Conservation (phyloP, 2,888 invertebrate species). For the Augiades crinisus region DNA sequence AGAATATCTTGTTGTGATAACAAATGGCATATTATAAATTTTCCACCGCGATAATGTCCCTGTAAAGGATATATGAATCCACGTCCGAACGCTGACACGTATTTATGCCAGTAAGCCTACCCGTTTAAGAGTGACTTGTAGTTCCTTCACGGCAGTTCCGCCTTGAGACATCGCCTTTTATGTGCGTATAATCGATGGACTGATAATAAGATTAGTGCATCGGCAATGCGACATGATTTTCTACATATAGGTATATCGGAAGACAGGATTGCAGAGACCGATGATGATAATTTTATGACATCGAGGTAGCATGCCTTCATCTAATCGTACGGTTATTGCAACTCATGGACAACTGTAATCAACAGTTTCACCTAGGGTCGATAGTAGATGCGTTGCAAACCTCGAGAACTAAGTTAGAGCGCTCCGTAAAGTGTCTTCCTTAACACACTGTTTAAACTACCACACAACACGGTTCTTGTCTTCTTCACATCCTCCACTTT, state of each 20-base stretch:
- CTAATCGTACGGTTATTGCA: too few species aligned
- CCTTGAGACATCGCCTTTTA: background rate
- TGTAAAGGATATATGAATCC: background rate
- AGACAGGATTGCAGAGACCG: background rate
- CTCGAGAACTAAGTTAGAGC: too few species aligned
- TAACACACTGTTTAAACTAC: too few species aligned
- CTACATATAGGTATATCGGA: background rate
- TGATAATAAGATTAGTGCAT: background rate
- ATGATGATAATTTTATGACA: too few species aligned
- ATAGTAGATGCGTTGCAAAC: too few species aligned
- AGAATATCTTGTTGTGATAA: slow-evolving; percentile 11
- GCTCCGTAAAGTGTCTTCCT: too few species aligned
- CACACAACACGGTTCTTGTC: too few species aligned
- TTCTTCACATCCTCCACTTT: too few species aligned
- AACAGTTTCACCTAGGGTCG: too few species aligned
- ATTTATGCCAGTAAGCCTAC: background rate
- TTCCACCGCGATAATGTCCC: too few species aligned
- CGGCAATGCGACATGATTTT: background rate
- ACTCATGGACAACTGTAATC: too few species aligned
- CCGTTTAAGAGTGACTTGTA: background rate
- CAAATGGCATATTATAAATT: background rate
- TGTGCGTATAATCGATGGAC: slow-evolving; percentile 1
- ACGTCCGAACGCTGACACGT: background rate
- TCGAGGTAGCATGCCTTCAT: too few species aligned
- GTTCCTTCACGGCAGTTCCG: slow-evolving; percentile 1